Conservation (phyloP, 2,797 vertebrate species). For the Rhinoraja longicauda region DNA sequence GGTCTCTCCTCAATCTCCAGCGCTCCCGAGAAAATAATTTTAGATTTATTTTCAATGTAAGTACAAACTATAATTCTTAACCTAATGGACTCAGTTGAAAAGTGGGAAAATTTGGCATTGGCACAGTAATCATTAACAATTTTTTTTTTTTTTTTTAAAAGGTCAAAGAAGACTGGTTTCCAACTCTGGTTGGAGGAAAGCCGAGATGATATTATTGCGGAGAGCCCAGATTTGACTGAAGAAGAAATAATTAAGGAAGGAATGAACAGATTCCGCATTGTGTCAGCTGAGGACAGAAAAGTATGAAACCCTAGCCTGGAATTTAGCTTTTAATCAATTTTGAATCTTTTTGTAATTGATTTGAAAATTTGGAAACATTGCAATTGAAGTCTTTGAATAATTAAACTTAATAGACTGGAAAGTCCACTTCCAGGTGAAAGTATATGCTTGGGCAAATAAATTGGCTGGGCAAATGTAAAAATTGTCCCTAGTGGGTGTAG, state of each 20-base stretch:
- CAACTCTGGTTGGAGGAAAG: slow-evolving; percentile 91
- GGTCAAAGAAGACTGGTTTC: slow-evolving; percentile 86
- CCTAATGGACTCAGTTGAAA: background rate
- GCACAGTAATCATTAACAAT: background rate
- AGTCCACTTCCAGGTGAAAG: background rate
- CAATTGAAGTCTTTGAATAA: background rate
- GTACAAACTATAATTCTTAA: background rate
- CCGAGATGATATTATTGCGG: slow-evolving; percentile 69
- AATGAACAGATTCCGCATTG: slow-evolving; percentile 75
- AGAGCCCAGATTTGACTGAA: slow-evolving; percentile 77
- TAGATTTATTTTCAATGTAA: background rate
- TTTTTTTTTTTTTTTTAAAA: slow-evolving; percentile 46
- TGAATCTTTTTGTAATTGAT: background rate
- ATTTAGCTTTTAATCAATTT: slow-evolving; percentile 8
- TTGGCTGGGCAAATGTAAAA: too few species aligned
- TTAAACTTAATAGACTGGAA: background rate
- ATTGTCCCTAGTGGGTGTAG: too few species aligned
- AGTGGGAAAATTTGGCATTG: background rate
- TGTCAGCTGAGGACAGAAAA: slow-evolving; percentile 73
- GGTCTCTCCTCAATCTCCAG: too few species aligned
- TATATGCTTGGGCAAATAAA: background rate
- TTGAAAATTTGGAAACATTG: background rate
- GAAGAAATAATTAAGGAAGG: slow-evolving; percentile 90
- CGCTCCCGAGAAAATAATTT: too few species aligned
- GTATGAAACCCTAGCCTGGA: slow-evolving; percentile 47